phyloP scores from a whole-genome alignment of 1,140 invertebrate species.

The Teleopsis dalmanni region DNA sequence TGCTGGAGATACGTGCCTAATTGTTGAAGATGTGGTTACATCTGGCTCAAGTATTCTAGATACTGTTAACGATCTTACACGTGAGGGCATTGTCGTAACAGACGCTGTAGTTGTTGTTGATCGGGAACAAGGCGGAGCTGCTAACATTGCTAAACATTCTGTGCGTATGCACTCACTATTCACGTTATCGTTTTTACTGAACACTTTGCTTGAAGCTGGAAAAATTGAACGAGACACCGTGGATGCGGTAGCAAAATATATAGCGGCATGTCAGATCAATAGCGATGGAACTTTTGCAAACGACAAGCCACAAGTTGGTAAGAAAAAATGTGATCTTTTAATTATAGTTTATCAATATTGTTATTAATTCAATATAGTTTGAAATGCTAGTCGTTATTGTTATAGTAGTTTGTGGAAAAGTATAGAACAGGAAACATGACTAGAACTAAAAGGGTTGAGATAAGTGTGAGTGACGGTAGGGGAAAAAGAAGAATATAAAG shows the following conservation, averaged over 20 bases:
- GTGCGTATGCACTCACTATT: conserved; percentile 66
- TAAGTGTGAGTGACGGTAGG: no score
- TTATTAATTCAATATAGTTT: no score
- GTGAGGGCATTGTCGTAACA: conserved; percentile 62
- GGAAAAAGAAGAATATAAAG: no score
- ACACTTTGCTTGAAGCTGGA: conserved; percentile 56
- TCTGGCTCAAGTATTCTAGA: conserved; percentile 90
- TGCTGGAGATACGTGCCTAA: conserved; percentile 70
- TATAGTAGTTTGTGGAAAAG: no score
- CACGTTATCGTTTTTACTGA: conserved; percentile 59
- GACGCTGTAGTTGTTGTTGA: conserved; percentile 86
- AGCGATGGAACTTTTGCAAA: conserved; percentile 35
- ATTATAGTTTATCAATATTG: background rate
- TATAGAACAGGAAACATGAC: no score
- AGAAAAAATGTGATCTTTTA: background rate
- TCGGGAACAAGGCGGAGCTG: conserved; percentile 79
- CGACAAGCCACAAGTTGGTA: conserved; percentile 35
- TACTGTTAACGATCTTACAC: conserved; percentile 68
- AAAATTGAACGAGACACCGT: conserved; percentile 54
- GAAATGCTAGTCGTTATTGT: no score
- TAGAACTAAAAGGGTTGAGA: no score
- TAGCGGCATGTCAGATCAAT: conserved; percentile 43
- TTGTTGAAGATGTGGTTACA: conserved; percentile 96
- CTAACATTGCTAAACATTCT: conserved; percentile 62
- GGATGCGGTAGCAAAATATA: conserved; percentile 57